These are phyloP conservation scores for Chrysemys picta DNA, from an alignment of 2,113 vertebrate species.

Conservation along the genomic window DNA sequence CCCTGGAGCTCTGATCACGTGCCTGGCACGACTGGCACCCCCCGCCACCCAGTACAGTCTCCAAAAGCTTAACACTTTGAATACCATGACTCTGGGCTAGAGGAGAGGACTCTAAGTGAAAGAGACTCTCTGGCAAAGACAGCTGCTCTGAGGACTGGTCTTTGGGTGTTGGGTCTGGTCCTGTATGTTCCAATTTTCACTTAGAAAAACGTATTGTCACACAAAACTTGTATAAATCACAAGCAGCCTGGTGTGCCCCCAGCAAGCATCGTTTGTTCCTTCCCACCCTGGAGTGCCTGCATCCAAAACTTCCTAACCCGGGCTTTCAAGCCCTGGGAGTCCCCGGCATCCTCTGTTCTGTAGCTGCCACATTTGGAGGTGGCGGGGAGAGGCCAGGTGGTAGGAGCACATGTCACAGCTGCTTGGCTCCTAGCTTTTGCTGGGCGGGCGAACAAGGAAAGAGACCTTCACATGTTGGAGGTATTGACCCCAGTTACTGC, in stretches of 20 bases:
- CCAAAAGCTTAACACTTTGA: not conserved
- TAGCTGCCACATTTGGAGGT: not conserved
- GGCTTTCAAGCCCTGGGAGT: not conserved
- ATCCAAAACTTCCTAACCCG: not conserved
- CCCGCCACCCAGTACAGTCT: no score
- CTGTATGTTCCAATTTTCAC: not conserved
- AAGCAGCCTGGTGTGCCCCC: not conserved
- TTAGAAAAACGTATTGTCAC: not conserved
- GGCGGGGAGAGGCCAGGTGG: not conserved
- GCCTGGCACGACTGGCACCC: not conserved
- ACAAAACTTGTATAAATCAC: not conserved
- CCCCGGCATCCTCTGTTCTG: not conserved
- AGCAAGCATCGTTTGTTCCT: not conserved
- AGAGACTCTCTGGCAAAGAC: not conserved
- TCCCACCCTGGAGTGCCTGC: not conserved
- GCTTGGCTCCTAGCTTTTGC: not conserved
- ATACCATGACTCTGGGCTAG: no score
- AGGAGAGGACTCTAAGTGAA: not conserved
- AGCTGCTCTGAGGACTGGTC: not conserved
- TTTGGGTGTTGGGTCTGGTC: not conserved
- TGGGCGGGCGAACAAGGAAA: not conserved
- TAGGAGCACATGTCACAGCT: not conserved
- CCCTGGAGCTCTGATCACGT: slow-evolving; percentile 63
- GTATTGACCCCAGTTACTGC: not conserved
- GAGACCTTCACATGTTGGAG: not conserved